Conservation (phyloP, 2,888 invertebrate genomes). For the Dorcus parallelipipedus region DNA sequence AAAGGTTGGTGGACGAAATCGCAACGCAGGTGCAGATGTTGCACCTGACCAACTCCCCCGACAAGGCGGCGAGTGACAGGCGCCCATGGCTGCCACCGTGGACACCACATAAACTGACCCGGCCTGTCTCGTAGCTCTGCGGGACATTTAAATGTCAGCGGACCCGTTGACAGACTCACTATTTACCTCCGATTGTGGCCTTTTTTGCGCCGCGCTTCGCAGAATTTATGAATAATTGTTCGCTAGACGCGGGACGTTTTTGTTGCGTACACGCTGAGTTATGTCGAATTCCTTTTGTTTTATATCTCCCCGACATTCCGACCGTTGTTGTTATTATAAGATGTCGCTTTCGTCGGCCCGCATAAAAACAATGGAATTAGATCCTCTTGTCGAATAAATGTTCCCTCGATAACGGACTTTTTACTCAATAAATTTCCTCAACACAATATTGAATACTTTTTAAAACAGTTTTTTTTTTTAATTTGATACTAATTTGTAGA, state of each 20-base stretch:
- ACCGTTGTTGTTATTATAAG: neutral
- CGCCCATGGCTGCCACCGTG: slow-evolving; percentile 26
- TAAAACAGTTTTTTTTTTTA: no score
- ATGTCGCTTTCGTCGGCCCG: no score
- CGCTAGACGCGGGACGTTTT: slow-evolving; percentile 9
- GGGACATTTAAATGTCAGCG: slow-evolving; percentile 37
- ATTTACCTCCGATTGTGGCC: slow-evolving; percentile 31
- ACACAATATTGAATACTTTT: no score
- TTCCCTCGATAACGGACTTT: no score
- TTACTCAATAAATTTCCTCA: no score
- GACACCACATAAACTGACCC: slow-evolving; percentile 35
- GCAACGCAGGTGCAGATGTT: neutral
- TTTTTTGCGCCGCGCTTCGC: slow-evolving; percentile 32
- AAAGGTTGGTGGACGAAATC: neutral
- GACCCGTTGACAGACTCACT: slow-evolving; percentile 33
- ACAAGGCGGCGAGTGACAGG: slow-evolving; percentile 33
- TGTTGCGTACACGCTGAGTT: neutral
- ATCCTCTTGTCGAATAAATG: no score
- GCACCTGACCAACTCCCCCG: slow-evolving; percentile 27
- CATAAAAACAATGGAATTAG: no score
- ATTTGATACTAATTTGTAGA: no score
- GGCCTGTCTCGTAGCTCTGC: slow-evolving; percentile 34
- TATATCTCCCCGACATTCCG: neutral
- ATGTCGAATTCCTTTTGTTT: slow-evolving; percentile 5
- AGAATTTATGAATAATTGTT: slow-evolving; percentile 36